Conservation (phyloP, 2,113 vertebrate species). For the Lethenteron reissneri region DNA sequence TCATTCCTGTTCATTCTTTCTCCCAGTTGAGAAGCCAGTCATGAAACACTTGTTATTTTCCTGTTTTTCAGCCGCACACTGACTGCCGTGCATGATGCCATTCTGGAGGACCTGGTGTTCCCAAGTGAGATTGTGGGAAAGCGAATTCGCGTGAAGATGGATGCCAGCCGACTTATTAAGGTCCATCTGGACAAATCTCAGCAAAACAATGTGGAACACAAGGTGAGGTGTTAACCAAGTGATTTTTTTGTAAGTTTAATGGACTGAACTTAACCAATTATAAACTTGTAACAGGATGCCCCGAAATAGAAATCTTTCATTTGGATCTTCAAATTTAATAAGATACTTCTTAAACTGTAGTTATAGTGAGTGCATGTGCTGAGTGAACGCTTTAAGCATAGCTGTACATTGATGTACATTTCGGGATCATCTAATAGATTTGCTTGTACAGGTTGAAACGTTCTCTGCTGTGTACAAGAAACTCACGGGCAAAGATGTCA, state of each 20-base stretch:
- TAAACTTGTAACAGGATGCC: background rate
- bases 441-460: slow-evolving; percentile 57
- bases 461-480: slow-evolving; percentile 99
- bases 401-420: too few relatives aligned
- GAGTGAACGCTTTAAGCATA: background rate
- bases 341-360: background rate
- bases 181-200: slow-evolving; percentile 95
- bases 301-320: background rate
- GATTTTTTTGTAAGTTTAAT: too few relatives aligned
- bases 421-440: slow-evolving; percentile 5
- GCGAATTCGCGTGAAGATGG: slow-evolving; percentile 76
- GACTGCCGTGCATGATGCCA: slow-evolving; percentile 77
- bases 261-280: too few relatives aligned
- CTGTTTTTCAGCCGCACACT: slow-evolving; percentile 48
- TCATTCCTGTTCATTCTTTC: too few relatives aligned
- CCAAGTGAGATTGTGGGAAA: slow-evolving; percentile 97
- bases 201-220: slow-evolving; percentile 98
- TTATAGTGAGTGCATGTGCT: background rate
- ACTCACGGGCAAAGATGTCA: slow-evolving; percentile 94
- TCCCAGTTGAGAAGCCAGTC: background rate
- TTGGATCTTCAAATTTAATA: background rate
- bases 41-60: background rate
- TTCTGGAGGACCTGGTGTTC: slow-evolving; percentile 90
- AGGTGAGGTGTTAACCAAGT: slow-evolving; percentile 27
- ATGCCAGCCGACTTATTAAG: slow-evolving; percentile 89